Base-by-base conservation (phyloP, 1,140 invertebrate species). In the Leptopilina clavipes region DNA sequence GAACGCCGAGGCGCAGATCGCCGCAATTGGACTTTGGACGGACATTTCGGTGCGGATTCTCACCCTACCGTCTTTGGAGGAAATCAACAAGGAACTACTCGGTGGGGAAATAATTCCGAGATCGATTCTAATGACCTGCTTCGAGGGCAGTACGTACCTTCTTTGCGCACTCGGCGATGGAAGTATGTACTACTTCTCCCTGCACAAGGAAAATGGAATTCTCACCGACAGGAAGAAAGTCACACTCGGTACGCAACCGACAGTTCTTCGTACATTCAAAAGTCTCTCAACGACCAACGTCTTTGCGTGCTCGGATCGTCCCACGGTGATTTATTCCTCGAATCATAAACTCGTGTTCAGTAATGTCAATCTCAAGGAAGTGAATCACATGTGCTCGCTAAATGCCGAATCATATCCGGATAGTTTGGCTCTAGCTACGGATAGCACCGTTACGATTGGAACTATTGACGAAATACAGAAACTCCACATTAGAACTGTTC, bases 391-490 rank as follows among this genome's bases (percentile, higher is more conserved):
- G 97, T 99, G 98, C 90, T 97, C 97, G 0, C 89, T 99, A 1
- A 98, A 99, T 90, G 96, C 98, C 0, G 94, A 97, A 85, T 95
- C 96, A 0, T 99, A 98, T 91, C 96, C 97, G 0, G 97, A 98
- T 88, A 97, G 97, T 91, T 93, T 99, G 85, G 98, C 98, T 14
- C 89, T 99, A 73, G 96, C 98, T 0, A 99, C 97, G 22, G 97
- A 99, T 84, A 96, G 93, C 82, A 96, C 96, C 0, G 94, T 99
- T 0, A 97, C 98, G 0, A 97, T 99, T 86, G 98, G 99, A 44
- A 99, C 98, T 0, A 99, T 99, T 82, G 98, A 99, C 91, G 98
- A 99, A 91, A 99, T 99, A 81, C 98, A 99, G 90, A 99, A 99
- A 87, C 89, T 99, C 31, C 98, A 99, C 88, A 99, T 99, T 80